phyloP scores from a whole-genome alignment of 1,140 invertebrate species.

The Bombus pascuorum region DNA sequence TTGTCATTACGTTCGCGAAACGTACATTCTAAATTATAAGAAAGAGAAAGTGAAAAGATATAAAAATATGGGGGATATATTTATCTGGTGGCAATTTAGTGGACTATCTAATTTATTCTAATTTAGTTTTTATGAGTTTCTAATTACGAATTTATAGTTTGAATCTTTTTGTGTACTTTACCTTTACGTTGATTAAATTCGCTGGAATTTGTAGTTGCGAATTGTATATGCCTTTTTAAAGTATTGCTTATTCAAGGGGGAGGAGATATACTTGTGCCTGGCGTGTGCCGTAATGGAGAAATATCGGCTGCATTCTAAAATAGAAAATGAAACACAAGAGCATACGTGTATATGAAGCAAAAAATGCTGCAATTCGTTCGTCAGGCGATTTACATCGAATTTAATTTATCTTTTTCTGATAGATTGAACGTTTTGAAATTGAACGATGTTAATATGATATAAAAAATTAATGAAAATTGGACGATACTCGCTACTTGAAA shows the following conservation, averaged over 20 bases:
- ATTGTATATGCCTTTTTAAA: constrained; percentile 12
- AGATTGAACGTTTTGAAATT: background rate
- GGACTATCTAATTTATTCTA: constrained; percentile 28
- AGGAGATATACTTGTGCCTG: constrained; percentile 16
- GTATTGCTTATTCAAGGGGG: constrained; percentile 1
- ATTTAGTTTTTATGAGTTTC: background rate
- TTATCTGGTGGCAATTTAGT: constrained; percentile 8
- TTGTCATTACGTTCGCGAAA: background rate
- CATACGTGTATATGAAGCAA: constrained; percentile 19
- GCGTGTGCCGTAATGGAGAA: constrained; percentile 46
- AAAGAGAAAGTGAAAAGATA: background rate
- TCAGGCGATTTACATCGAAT: constrained; percentile 5
- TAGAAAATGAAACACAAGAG: constrained; percentile 3
- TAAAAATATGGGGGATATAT: constrained; percentile 6
- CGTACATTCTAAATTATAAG: constrained; percentile 13
- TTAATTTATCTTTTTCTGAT: background rate
- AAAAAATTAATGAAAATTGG: background rate
- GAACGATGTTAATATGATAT: background rate
- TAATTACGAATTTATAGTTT: constrained; percentile 12
- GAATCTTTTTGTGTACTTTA: constrained; percentile 31
- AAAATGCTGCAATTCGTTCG: constrained; percentile 27
- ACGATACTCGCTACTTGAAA: constrained; percentile 11
- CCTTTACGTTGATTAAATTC: constrained; percentile 6
- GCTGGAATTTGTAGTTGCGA: constrained; percentile 11
- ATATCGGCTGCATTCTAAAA: constrained; percentile 32